These are phyloP conservation scores for Liodrosophila aerea DNA, from an alignment of 2,888 invertebrate genomes.

Conservation along the genomic window DNA sequence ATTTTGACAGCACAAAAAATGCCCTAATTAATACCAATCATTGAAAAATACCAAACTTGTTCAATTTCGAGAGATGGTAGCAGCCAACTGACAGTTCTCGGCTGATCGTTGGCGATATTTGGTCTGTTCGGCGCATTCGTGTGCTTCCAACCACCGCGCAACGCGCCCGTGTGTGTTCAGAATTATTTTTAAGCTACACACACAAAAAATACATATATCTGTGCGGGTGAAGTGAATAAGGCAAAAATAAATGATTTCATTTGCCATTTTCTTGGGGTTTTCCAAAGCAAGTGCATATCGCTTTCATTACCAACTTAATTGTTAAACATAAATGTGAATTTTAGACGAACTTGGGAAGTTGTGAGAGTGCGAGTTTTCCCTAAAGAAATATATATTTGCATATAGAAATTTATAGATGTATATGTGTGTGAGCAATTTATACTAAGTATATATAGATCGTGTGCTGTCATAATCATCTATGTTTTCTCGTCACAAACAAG, in stretches of 20 bases:
- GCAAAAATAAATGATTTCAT: not conserved
- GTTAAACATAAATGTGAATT: not conserved
- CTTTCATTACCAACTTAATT: not conserved
- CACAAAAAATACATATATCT: slow-evolving; percentile 35
- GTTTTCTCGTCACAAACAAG: too few relatives aligned
- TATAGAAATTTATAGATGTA: slow-evolving; percentile 7
- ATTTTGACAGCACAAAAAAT: not conserved
- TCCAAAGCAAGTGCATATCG: slow-evolving; percentile 10
- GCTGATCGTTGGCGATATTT: slow-evolving; percentile 69
- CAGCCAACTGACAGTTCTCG: slow-evolving; percentile 68
- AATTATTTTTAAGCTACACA: slow-evolving; percentile 68
- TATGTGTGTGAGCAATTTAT: slow-evolving; percentile 16
- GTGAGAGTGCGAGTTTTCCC: too few relatives aligned
- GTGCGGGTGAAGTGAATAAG: slow-evolving; percentile 46
- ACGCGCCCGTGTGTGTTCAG: slow-evolving; percentile 69
- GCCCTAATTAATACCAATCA: not conserved
- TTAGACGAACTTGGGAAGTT: not conserved
- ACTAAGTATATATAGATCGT: slow-evolving; percentile 23
- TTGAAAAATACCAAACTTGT: slow-evolving; percentile 24
- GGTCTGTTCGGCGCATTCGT: slow-evolving; percentile 43
- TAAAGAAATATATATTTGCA: too few relatives aligned
- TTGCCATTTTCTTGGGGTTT: slow-evolving; percentile 9
- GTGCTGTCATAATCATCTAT: slow-evolving; percentile 36
- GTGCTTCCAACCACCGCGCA: slow-evolving; percentile 40
- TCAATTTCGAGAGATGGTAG: slow-evolving; percentile 18